Conservation (phyloP, 2,797 vertebrate genomes). For the Hoplostethus atlanticus region DNA sequence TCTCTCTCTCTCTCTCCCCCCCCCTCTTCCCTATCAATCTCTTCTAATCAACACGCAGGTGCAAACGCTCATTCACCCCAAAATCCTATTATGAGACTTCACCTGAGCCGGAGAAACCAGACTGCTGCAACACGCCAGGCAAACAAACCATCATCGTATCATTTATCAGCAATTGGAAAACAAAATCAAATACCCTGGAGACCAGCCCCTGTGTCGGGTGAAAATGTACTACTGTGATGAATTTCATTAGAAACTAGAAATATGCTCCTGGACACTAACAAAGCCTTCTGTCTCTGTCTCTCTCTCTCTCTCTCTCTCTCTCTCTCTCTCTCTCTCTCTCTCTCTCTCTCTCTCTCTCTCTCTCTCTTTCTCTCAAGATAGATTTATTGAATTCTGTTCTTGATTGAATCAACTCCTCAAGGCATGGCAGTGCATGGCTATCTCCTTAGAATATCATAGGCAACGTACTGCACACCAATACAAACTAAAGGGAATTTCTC, state of each 20-base stretch:
- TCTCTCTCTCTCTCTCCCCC: neutral
- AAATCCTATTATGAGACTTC: conserved; percentile 22
- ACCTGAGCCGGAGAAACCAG: conserved; percentile 9
- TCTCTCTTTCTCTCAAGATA: conserved; percentile 39
- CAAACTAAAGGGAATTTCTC: neutral
- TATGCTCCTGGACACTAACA: neutral
- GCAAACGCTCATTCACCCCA: conserved; percentile 1
- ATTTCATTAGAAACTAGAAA: conserved; percentile 49
- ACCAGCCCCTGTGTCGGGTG: conserved; percentile 39
- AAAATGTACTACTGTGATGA: conserved; percentile 51
- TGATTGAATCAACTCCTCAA: conserved; percentile 1
- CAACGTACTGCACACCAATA: neutral
- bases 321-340: conserved; percentile 23
- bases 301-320: conserved; percentile 22
- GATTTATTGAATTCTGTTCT: conserved; percentile 59
- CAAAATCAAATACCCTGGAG: conserved; percentile 62
- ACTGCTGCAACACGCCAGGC: conserved; percentile 4
- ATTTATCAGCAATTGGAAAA: conserved; percentile 64
- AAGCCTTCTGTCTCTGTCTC: conserved; percentile 29
- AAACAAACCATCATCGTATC: conserved; percentile 50
- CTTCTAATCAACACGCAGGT: conserved; percentile 7
- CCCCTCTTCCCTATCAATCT: neutral
- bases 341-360: conserved; percentile 22
- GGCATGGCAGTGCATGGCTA: neutral
- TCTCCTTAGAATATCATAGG: neutral